phyloP scores from a whole-genome alignment of 2,113 vertebrate genomes.

The Anas platyrhynchos region DNA sequence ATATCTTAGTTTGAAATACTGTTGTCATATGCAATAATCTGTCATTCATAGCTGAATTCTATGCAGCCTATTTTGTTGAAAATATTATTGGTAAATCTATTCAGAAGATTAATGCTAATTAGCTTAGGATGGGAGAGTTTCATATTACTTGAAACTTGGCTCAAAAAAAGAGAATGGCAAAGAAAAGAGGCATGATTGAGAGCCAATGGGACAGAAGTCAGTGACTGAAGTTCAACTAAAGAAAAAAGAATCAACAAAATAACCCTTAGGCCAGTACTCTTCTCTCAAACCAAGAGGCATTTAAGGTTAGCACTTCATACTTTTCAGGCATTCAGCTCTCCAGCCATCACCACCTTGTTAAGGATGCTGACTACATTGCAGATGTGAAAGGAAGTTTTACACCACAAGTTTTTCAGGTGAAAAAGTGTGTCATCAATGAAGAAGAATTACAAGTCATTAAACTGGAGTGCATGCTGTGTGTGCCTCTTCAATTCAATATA shows the following conservation, averaged over 20 bases:
- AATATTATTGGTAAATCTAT: not conserved
- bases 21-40: not conserved
- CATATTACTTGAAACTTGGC: not conserved
- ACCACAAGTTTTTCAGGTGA: constrained; percentile 47
- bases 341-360: constrained; percentile 8
- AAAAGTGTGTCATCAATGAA: constrained; percentile 42
- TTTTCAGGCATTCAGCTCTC: not conserved
- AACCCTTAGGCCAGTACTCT: not conserved
- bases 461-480: constrained; percentile 24
- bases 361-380: not conserved
- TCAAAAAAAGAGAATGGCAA: not conserved
- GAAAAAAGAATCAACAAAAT: not conserved
- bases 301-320: constrained; percentile 38
- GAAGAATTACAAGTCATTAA: constrained; percentile 58
- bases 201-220: not conserved
- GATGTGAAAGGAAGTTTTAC: constrained; percentile 2
- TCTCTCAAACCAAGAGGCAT: not conserved
- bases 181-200: not conserved
- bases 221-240: not conserved
- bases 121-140: not conserved
- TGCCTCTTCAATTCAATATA: constrained; percentile 57
- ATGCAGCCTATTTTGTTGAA: not conserved
- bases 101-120: not conserved
- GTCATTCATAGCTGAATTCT: not conserved
- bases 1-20: not conserved